Base-by-base conservation (phyloP, 2,113 vertebrate species). In the Pedionomus torquatus region DNA sequence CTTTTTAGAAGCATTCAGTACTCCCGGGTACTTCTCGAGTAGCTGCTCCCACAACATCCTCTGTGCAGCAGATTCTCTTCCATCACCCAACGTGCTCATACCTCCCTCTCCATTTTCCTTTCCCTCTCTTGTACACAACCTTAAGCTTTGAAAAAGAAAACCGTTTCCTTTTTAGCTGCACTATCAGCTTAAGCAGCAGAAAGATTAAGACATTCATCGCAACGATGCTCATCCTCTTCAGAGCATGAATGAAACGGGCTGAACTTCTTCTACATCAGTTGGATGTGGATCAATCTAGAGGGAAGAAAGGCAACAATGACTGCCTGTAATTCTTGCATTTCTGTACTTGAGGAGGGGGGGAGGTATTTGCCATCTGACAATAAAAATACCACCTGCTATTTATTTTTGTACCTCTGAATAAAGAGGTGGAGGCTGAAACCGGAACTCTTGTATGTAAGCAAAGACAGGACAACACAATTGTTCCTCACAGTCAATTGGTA, bases 361-460 rank as follows among this genome's bases (percentile, higher is more conserved):
- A 17, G n/a, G 89, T 79, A 85, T 83, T 48, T 69, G 19, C 74
- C 39, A 58, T 78, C 49, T 80, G 54, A 92, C 76, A 89, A 63
- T 54, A 89, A 89, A 91, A 95, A 28, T 78, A 92, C 65, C 88
- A 95, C 66, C 95, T 89, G 72, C 23, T 88, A 63, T 83, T 88
- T 72, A 37, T 91, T 64, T 55, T 87, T 83, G 97, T 97, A 99
- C 99, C 98, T 99, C 98, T 31, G 98, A 98, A 90, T 99, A 99
- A 48, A 99, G 97, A 57, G 99, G 99, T 8, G 99, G 99, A 23
- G 98, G 98, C 96, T 98, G 98, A 89, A 99, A 98, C 64, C 97
- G 97, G 96, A 99, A 99, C 87, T 98, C 98, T 49, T 98, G 98
- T 63, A 98, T 98, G 70, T 98, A 98, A 96, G 98, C 95, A 76